phyloP scores from a whole-genome alignment of 2,113 vertebrate species.

The Carettochelys insculpta region DNA sequence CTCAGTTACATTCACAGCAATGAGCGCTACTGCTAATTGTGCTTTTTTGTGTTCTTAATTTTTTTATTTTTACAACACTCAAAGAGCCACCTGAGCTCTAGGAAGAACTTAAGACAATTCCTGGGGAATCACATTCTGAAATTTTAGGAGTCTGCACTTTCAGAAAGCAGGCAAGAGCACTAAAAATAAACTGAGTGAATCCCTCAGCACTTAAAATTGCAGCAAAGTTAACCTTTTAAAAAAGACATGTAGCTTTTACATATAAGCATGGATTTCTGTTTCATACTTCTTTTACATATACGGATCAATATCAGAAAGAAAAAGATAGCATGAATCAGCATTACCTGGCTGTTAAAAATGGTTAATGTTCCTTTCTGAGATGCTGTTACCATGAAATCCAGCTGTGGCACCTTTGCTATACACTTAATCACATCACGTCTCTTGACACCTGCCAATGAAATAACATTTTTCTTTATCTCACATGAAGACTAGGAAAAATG shows the following conservation, averaged over 20 bases:
- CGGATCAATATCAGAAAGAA: not conserved
- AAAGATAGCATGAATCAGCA: not conserved
- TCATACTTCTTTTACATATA: not conserved
- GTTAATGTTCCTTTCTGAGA: slow-evolving; percentile 77
- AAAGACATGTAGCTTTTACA: not conserved
- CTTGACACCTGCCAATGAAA: slow-evolving; percentile 71
- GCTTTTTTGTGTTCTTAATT: too few relatives aligned
- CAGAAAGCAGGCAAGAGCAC: not conserved
- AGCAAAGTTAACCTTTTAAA: not conserved
- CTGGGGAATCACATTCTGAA: not conserved
- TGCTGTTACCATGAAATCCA: slow-evolving; percentile 73
- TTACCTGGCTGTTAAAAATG: slow-evolving; percentile 78
- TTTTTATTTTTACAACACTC: too few relatives aligned
- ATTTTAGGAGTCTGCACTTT: not conserved
- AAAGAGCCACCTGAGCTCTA: not conserved
- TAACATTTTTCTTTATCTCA: not conserved
- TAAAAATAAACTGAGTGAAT: not conserved
- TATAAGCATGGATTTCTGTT: not conserved
- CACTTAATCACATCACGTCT: slow-evolving; percentile 73
- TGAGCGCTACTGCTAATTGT: not conserved
- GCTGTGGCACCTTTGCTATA: slow-evolving; percentile 72
- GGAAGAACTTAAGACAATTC: not conserved
- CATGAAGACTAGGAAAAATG: not conserved
- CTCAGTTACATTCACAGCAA: not conserved
- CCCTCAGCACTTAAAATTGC: not conserved